phyloP scores from a whole-genome alignment of 2,888 invertebrate genomes.

The Imbricaverruca yamaguchii region DNA sequence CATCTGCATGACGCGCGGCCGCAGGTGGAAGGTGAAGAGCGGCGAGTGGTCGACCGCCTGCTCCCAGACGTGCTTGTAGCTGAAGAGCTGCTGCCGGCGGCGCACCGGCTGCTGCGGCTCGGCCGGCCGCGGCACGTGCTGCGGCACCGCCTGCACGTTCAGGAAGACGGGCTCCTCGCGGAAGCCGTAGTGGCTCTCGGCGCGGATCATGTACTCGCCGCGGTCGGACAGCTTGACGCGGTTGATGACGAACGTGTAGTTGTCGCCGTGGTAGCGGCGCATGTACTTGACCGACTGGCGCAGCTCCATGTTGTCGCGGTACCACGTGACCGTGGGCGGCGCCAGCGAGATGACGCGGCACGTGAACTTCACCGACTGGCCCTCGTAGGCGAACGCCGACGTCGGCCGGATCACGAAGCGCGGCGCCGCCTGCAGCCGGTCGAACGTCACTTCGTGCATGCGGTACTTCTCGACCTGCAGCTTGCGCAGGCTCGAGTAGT shows the following conservation, averaged over 20 bases:
- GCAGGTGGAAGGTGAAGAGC: slow-evolving; percentile 93
- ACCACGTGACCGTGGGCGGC: slow-evolving; percentile 92
- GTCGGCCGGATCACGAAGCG: slow-evolving; percentile 95
- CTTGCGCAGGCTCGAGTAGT: slow-evolving; percentile 93
- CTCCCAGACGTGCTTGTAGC: slow-evolving; percentile 67
- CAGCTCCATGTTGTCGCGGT: slow-evolving; percentile 82
- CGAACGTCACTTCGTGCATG: slow-evolving; percentile 94
- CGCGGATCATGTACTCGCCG: slow-evolving; percentile 93
- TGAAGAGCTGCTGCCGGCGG: slow-evolving; percentile 64
- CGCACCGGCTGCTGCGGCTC: slow-evolving; percentile 60
- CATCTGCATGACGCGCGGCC: slow-evolving; percentile 96
- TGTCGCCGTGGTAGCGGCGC: slow-evolving; percentile 94
- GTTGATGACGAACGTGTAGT: slow-evolving; percentile 96
- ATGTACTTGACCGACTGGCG: slow-evolving; percentile 97
- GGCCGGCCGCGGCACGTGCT: slow-evolving; percentile 58
- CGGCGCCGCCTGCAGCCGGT: slow-evolving; percentile 94
- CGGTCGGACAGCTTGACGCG: slow-evolving; percentile 89
- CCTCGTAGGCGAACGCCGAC: slow-evolving; percentile 92
- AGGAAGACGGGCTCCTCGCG: slow-evolving; percentile 94
- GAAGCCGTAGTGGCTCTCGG: slow-evolving; percentile 93
- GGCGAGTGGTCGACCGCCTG: slow-evolving; percentile 90
- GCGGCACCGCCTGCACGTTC: slow-evolving; percentile 81
- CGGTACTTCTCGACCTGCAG: slow-evolving; percentile 91
- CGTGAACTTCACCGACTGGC: slow-evolving; percentile 94
- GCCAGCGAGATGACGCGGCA: slow-evolving; percentile 93